Base-by-base conservation (phyloP, 2,888 invertebrate species). In the Vesta saturnalis region DNA sequence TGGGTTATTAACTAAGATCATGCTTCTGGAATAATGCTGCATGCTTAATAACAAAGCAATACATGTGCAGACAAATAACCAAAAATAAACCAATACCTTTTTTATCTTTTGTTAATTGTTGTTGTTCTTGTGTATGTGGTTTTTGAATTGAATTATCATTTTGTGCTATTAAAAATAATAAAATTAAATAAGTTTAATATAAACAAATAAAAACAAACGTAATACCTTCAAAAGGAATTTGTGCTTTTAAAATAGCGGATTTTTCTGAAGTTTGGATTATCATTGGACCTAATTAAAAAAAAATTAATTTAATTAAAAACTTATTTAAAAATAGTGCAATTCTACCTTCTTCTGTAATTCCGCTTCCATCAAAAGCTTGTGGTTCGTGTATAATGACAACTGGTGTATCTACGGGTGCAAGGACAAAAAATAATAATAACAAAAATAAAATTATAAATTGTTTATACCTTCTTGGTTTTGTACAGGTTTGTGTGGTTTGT, bases 71-170 rank as follows among this genome's bases (percentile, higher is more conserved):
- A 19, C 19, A 52, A 14, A 47, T 1, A 49, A 35, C 10, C 14
- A 47, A 60, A 49, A 49, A 39, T 18, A 61, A 39, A 43, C 14
- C 30, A 57, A 58, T 77, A 78, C 78, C 78, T 78, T 74, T 76
- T 47, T 58, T 46, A 39, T 75, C 73, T 77, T 78, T 78, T 14
- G 15, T 61, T 47, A 19, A 58, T 64, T 77, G 80, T 60, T 76
- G 79, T 78, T 79, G 55, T 64, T 68, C 60, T 49, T 63, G 64
- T 19, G 63, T 60, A 14, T 78, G 75, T 73, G 72, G 74, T 76
- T 76, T 73, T 77, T 77, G 74, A 77, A 76, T 71, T 76, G 77
- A 56, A 46, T 67, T 58, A 39, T 67, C 21, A 30, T 39, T 62
- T 39, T 62, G 62, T 43, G 52, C 64, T 64, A 46, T 58, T 18